Evolutionary conservation across 2,113 vertebrate species (phyloP), one percentile per base, ranked within the genome.

Genomic region (Bostrychus sinensis): DNA sequence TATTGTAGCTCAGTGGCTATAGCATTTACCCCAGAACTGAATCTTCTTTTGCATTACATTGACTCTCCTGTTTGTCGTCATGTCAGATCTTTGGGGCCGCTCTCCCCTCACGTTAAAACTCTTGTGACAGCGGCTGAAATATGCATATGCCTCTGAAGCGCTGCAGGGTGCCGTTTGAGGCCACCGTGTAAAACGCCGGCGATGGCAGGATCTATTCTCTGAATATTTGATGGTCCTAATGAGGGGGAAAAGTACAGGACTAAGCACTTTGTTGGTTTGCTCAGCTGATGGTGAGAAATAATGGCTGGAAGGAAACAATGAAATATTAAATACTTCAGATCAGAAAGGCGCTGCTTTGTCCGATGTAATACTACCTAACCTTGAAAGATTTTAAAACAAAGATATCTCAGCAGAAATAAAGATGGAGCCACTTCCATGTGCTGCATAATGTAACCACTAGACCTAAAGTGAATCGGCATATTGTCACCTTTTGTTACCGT

Each of bases 141-240:
- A 92, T 92, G 85, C 76, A 87, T 84, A 73, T 62, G 70, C 60
- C 62, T 72, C 72, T 28, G 22, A 48, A 59, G 65, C 39, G 13
- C 36, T 6, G 76, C 60, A 5, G 70, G 72, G 60, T 59, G 78
- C 69, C 60, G 34, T 72, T 61, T 61, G 62, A 77, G 71, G 60
- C 62, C 71, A 75, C 79, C 77, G 62, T 67, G 69, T 60, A 86
- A 81, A 55, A 68, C 72, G n/a, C n/a, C 20, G 30, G 72, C 10
- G 81, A 71, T 59, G 77, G 73, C 78, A 64, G 75, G 75, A 73
- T 66, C 63, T 75, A 79, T 87, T 89, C 80, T 86, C 63, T 89
- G 88, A 89, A 92, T 92, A 89, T 89, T 89, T 91, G 78, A 91
- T 90, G 78, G 55, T 68, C 54, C 77, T 90, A 86, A 88, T 88